Evolutionary conservation across 2,888 invertebrate genomes (phyloP), one percentile per base, ranked within the genome.

Genomic region (Hedychridium roseum): DNA sequence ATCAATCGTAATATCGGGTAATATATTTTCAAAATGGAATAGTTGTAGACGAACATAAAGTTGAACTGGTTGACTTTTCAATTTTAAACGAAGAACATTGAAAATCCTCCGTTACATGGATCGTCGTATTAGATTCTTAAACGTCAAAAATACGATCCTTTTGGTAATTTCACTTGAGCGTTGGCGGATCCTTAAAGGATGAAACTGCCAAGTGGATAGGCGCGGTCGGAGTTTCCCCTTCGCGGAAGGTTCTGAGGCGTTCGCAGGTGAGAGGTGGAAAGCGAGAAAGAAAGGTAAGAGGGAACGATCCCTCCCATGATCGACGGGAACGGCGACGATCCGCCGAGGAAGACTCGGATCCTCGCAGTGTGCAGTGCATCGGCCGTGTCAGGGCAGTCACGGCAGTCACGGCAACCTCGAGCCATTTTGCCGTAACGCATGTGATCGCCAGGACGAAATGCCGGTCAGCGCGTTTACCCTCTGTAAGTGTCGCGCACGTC

Each of bases 211-310:
- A n/a, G n/a, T n/a, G n/a, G n/a, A n/a, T n/a, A n/a, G 58, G 45
- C 41, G 15, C 36, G 32, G 31, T 38, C 21, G 50, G 40, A 46
- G 57, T 60, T 57, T n/a, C n/a, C n/a, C 43, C 37, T 45, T 30
- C 17, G 5, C 41, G 38, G 61, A 61, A 54, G 61, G 49, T 32
- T 40, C 54, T 43, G 12, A 20, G n/a, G n/a, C n/a, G n/a, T n/a
- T n/a, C 35, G 45, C 59, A 52, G 60, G 63, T 53, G 57, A 70
- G 68, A 66, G 65, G 60, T 56, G 60, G 64, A 59, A 62, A 62
- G 57, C 50, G 45, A 42, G 51, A 54, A 69, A 68, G 71, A 73
- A 70, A 68, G 70, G 69, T 65, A 67, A 65, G 66, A 64, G 64
- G 50, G 64, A 57, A 60, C 47, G 43, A 70, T 70, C 61, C 59